Base-by-base conservation (phyloP, 2,888 invertebrate species). In the Drosophila acutilabella region DNA sequence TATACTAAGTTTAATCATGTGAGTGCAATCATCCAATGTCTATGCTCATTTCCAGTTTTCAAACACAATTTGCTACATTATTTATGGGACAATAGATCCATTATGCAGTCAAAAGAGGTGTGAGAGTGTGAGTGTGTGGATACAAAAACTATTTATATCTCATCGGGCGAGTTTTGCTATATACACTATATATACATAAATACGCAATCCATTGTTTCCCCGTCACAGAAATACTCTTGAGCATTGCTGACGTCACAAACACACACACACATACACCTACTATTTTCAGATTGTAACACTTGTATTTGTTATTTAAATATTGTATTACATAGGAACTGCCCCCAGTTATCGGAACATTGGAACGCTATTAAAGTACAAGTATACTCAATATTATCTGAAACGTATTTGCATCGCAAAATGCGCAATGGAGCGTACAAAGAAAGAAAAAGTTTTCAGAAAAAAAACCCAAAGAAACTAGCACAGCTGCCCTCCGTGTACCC, bases 361-460 rank as follows among this genome's bases (percentile, higher is more conserved):
- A 71, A 64, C 67, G 42, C 41, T 59, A 13, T 44, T 67, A 75
- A 75, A 72, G 72, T 72, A 64, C 76, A 61, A 66, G 40, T 62
- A 67, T 50, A 61, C 30, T 65, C 30, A 40, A 38, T 41, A 61
- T 53, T 71, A 73, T 60, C 64, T 44, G 52, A 64, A 51, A 36
- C 67, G 14, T 14, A 75, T 71, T 75, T 75, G 67, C 71, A 74
- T 68, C 54, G n/a, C 38, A n/a, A 45, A 77, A 47, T 72, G 62
- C 77, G 77, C 64, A 72, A 65, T 65, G 59, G 51, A 52, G 16
- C 23, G 42, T 4, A 14, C n/a, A 26, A 58, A 52, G 30, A 30
- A 30, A 30, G 2, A 8, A 30, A 30, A 30, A 2, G 8, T 6
- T 23, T 1, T 5, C n/a, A 47, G 47, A 41, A 65, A 56, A 67